phyloP scores from a whole-genome alignment of 2,888 invertebrate species.

The Eurytoma californica region DNA sequence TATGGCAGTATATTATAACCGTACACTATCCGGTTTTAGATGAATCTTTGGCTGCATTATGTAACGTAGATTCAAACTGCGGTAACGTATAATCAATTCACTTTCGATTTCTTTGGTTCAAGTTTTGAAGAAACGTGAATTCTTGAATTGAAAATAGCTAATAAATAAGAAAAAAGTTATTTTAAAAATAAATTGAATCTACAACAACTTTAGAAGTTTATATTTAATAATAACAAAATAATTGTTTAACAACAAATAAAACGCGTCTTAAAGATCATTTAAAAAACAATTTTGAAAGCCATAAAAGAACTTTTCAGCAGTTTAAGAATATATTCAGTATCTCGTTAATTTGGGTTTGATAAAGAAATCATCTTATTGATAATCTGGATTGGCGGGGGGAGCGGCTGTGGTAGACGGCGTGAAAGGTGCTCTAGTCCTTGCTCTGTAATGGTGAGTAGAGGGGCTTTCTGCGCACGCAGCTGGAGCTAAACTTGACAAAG shows the following conservation, averaged over 20 bases:
- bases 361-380: too few species aligned
- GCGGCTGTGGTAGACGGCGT: not conserved
- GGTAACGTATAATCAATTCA: slow-evolving; percentile 1
- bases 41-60: slow-evolving; percentile 10
- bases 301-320: too few species aligned
- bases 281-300: too few species aligned
- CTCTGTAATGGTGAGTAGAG: not conserved
- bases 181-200: too few species aligned
- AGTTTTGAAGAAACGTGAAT: not conserved
- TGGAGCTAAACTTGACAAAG: not conserved
- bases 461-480: not conserved
- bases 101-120: slow-evolving; percentile 13
- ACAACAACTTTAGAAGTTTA: too few species aligned
- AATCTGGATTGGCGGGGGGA: not conserved
- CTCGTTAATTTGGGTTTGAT: not conserved
- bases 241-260: too few species aligned
- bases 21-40: slow-evolving; percentile 14
- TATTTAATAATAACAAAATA: too few species aligned
- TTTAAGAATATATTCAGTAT: too few species aligned
- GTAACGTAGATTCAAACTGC: not conserved
- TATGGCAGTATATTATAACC: not conserved
- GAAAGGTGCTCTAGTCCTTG: not conserved
- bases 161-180: too few species aligned
- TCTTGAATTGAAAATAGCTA: not conserved
- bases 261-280: too few species aligned